Base-by-base conservation (phyloP, 2,113 vertebrate species). In the Callaeas wilsoni region DNA sequence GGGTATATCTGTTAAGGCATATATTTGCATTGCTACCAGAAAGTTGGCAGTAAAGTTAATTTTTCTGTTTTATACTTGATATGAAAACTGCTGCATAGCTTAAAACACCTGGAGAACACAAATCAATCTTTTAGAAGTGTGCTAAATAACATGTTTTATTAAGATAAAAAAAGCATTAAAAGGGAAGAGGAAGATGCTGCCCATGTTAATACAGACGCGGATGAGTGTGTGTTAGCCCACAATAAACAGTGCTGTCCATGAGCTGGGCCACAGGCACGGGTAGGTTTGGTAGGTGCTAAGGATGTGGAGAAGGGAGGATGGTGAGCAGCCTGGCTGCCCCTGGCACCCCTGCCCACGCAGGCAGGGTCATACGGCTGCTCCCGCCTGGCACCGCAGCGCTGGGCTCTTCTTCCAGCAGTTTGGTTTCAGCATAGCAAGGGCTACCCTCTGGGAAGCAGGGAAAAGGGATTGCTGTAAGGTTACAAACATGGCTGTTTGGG, bases 361-460 rank as follows among this genome's bases (percentile, higher is more conserved):
- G 27, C 13, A 13, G 65, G 46, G 75, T 39, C 8, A 2, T 6
- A 4, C 0, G 1, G 35, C 68, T 12, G 30, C 10, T 57, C 39
- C 59, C 55, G 74, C 47, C 29, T 0, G 0, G 30, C 18, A 7
- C 32, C 2, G 2, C 39, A 15, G 32, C 0, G 0, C 55, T 2
- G 3, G 42, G 52, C 52, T 76, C 49, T 7, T 6, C 44, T 47
- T 35, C 27, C 53, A 42, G 55, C 29, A 21, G 29, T 8, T 64
- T 11, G 53, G 32, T 21, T 80, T 41, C 73, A 50, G 57, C 50
- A 7, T 5, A 23, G 78, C 52, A 23, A 42, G 46, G 50, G 1
- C 10, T 26, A 0, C 26, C 22, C n/a, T 55, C 75, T 53, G 64
- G 46, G 52, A 17, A 62, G 59, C 37, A 29, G 12, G 6, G 56